phyloP scores from a whole-genome alignment of 2,888 invertebrate genomes.

The Theretra japonica region DNA sequence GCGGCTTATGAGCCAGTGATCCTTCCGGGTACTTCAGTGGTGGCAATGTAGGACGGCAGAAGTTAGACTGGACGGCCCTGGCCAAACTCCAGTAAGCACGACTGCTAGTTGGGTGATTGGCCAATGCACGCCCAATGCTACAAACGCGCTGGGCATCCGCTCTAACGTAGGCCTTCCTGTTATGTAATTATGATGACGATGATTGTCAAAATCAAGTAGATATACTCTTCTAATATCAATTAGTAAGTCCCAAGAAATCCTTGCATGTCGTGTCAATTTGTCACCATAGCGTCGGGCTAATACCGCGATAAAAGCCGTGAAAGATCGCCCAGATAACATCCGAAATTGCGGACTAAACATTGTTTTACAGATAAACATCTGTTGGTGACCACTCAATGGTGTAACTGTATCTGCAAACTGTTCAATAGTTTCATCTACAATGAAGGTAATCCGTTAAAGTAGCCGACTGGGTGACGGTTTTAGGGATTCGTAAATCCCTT shows the following conservation, averaged over 20 bases:
- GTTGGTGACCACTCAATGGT: conserved; percentile 69
- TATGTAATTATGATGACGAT: too few species aligned
- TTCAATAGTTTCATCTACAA: conserved; percentile 63
- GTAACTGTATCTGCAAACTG: conserved; percentile 78
- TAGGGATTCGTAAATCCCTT: conserved; percentile 21
- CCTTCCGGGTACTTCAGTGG: too few species aligned
- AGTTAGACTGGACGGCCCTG: too few species aligned
- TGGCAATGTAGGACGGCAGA: too few species aligned
- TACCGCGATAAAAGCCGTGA: conserved; percentile 54
- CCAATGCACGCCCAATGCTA: too few species aligned
- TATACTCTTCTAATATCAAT: too few species aligned
- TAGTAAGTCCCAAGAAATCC: background rate
- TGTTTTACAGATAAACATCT: conserved; percentile 81
- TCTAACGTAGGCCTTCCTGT: too few species aligned
- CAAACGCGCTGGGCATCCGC: too few species aligned
- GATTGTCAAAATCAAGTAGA: too few species aligned
- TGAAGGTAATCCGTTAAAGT: conserved; percentile 79
- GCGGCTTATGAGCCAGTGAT: too few species aligned
- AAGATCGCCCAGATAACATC: conserved; percentile 47
- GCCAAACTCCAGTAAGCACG: too few species aligned
- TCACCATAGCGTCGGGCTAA: conserved; percentile 49
- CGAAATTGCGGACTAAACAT: conserved; percentile 65
- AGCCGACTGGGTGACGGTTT: conserved; percentile 63
- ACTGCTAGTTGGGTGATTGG: too few species aligned
- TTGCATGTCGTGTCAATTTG: background rate